Conservation (phyloP, 2,113 vertebrate species). For the Hystrix cristata region DNA sequence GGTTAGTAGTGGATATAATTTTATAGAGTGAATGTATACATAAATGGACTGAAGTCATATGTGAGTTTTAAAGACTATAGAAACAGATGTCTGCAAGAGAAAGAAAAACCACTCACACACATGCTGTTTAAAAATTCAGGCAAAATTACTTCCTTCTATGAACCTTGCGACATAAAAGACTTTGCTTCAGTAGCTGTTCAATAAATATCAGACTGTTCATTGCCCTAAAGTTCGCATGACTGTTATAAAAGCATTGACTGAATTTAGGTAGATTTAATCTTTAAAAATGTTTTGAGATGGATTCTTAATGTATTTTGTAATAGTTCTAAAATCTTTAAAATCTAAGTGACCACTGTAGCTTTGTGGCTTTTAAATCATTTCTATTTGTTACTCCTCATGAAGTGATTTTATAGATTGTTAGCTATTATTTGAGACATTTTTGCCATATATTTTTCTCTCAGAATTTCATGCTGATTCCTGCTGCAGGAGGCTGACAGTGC, state of each 20-base stretch:
- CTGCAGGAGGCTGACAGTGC: background rate
- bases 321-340: slow-evolving; percentile 72
- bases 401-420: slow-evolving; percentile 52
- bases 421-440: slow-evolving; percentile 51
- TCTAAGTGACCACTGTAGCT: slow-evolving; percentile 23
- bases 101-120: background rate
- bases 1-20: background rate
- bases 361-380: slow-evolving; percentile 64
- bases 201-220: slow-evolving; percentile 46
- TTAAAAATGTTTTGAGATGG: slow-evolving; percentile 52
- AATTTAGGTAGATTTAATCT: slow-evolving; percentile 61
- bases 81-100: background rate
- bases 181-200: slow-evolving; percentile 55
- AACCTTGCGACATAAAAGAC: slow-evolving; percentile 42
- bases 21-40: background rate
- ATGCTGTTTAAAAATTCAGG: slow-evolving; percentile 2
- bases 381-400: slow-evolving; percentile 42
- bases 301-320: slow-evolving; percentile 69
- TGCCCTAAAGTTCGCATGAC: slow-evolving; percentile 24
- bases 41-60: background rate
- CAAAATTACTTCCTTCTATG: slow-evolving; percentile 42
- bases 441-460: slow-evolving; percentile 25
- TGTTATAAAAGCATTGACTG: slow-evolving; percentile 46
- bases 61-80: slow-evolving; percentile 14
- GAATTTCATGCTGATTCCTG: background rate